These are phyloP conservation scores for Drosophila oshimai DNA, from an alignment of 1,140 invertebrate species.

Conservation along the genomic window DNA sequence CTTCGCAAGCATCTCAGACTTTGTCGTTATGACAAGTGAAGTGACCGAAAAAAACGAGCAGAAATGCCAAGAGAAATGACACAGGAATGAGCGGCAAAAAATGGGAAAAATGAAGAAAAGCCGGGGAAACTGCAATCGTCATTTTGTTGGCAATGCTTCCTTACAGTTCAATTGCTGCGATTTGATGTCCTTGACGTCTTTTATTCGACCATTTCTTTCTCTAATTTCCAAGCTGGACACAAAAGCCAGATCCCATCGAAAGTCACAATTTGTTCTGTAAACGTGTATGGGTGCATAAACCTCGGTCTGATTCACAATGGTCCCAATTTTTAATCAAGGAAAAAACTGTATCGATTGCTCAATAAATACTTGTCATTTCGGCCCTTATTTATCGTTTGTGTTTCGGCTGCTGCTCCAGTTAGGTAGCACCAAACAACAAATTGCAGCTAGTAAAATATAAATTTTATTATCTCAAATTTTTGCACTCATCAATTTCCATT, in stretches of 20 bases:
- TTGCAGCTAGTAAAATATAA: conserved; percentile 51
- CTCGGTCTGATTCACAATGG: conserved; percentile 2
- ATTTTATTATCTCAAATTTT: conserved; percentile 72
- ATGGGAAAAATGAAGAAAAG: conserved; percentile 21
- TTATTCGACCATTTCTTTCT: conserved; percentile 13
- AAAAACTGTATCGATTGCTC: conserved; percentile 64
- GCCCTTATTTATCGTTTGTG: conserved; percentile 34
- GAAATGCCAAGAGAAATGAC: conserved; percentile 33
- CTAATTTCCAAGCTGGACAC: conserved; percentile 22
- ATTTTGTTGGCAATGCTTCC: conserved; percentile 73
- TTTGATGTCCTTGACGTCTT: conserved; percentile 46
- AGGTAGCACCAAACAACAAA: conserved; percentile 29
- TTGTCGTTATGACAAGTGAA: conserved; percentile 71
- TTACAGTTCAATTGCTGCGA: conserved; percentile 64
- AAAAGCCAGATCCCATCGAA: conserved; percentile 1
- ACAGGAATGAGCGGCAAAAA: conserved; percentile 28
- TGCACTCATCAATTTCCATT: conserved; percentile 64
- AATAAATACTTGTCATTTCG: conserved; percentile 68
- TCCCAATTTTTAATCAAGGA: conserved; percentile 35
- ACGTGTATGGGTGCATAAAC: background rate
- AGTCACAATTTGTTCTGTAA: conserved; percentile 1
- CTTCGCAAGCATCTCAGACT: conserved; percentile 24
- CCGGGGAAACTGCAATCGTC: conserved; percentile 56
- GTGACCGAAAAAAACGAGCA: conserved; percentile 48
- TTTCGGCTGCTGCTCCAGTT: conserved; percentile 16